These are phyloP conservation scores for Trichosurus vulpecula DNA, from an alignment of 2,797 vertebrate genomes.

Conservation along the genomic window DNA sequence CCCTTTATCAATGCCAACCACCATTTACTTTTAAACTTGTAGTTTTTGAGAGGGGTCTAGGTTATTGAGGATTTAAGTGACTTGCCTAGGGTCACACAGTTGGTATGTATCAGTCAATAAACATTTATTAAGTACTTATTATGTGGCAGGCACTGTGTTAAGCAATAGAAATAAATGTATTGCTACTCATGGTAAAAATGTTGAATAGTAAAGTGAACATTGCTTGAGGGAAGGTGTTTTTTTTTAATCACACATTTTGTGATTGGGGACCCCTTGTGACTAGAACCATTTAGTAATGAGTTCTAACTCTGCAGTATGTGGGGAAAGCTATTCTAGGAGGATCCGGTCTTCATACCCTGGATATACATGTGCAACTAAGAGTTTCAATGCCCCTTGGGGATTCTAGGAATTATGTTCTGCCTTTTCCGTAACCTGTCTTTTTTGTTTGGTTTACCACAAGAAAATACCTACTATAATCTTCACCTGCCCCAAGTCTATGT, in stretches of 20 bases:
- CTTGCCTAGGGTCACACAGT: not conserved
- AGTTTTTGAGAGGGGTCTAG: not conserved
- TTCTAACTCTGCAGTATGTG: not conserved
- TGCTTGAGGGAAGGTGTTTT: not conserved
- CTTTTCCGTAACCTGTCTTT: not conserved
- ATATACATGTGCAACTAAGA: not conserved
- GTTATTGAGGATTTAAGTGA: not conserved
- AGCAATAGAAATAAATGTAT: not conserved
- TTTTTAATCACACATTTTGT: not conserved
- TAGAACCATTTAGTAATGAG: not conserved
- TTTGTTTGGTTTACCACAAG: not conserved
- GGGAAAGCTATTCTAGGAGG: not conserved
- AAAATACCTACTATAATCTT: not conserved
- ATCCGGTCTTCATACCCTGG: not conserved
- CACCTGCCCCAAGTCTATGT: not conserved
- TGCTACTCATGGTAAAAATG: not conserved
- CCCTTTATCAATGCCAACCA: not conserved
- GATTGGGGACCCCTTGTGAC: not conserved
- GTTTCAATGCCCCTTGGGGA: not conserved
- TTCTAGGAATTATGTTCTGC: not conserved
- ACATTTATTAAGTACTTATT: not conserved
- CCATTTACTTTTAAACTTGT: not conserved
- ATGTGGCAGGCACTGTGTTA: not conserved
- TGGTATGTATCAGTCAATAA: not conserved
- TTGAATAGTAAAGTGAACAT: not conserved